These are phyloP conservation scores for Portevinia maculata DNA, from an alignment of 2,888 invertebrate species.

Conservation along the genomic window DNA sequence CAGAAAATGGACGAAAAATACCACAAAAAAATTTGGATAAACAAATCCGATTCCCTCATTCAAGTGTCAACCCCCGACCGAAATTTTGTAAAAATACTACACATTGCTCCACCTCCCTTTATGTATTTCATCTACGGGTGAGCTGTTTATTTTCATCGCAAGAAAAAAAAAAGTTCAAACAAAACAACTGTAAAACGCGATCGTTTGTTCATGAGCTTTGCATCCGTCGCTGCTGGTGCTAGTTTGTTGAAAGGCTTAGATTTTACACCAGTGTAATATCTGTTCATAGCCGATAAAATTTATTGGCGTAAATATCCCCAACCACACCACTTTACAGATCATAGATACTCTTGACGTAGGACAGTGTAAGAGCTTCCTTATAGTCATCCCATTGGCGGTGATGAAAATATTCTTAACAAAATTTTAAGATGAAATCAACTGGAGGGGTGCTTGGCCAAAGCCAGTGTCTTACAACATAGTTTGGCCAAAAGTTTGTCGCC, in stretches of 20 bases:
- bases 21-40: constrained; percentile 28
- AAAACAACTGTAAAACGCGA: constrained; percentile 56
- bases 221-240: constrained; percentile 27
- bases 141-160: constrained; percentile 60
- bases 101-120: neutral
- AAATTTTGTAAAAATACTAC: constrained; percentile 15
- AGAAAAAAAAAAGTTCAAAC: constrained; percentile 45
- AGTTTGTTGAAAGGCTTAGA: constrained; percentile 59
- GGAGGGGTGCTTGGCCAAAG: constrained; percentile 26
- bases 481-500: constrained; percentile 54
- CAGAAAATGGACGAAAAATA: constrained; percentile 11
- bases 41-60: constrained; percentile 59
- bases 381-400: neutral
- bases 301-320: constrained; percentile 65
- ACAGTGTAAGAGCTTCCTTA: neutral
- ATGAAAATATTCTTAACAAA: constrained; percentile 23
- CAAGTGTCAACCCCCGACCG: constrained; percentile 26
- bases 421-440: constrained; percentile 22
- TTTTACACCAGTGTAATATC: constrained; percentile 54
- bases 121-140: constrained; percentile 31
- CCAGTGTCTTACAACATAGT: constrained; percentile 52
- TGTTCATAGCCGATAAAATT: constrained; percentile 67
- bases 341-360: constrained; percentile 42
- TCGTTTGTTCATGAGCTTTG: constrained; percentile 67
- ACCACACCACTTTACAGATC: constrained; percentile 60